Conservation (phyloP, 2,888 invertebrate genomes). For the Drosophila anomalata region DNA sequence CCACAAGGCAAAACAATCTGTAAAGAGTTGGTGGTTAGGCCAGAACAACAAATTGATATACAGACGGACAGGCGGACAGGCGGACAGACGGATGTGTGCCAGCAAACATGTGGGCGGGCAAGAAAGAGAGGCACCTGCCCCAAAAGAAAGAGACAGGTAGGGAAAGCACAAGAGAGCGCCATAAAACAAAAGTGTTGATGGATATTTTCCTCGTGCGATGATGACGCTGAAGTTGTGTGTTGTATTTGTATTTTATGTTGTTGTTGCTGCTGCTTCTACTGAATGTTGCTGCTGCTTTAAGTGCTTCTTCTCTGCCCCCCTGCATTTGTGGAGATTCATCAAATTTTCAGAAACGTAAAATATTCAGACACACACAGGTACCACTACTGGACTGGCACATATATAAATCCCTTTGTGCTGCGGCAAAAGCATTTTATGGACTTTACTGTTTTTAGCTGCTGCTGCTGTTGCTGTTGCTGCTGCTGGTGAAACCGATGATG, state of each 20-base stretch:
- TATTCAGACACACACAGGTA: constrained; percentile 44
- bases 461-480: constrained; percentile 22
- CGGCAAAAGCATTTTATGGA: constrained; percentile 78
- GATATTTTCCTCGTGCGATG: constrained; percentile 77
- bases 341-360: constrained; percentile 77
- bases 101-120: constrained; percentile 59
- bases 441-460: constrained; percentile 68
- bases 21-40: constrained; percentile 58
- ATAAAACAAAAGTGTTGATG: constrained; percentile 80
- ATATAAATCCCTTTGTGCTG: constrained; percentile 67
- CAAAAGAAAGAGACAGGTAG: not conserved
- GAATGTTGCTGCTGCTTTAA: constrained; percentile 41
- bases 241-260: constrained; percentile 3
- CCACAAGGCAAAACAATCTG: constrained; percentile 73
- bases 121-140: not conserved
- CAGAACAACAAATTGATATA: constrained; percentile 77
- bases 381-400: constrained; percentile 12
- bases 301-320: constrained; percentile 44
- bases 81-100: constrained; percentile 69
- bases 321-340: constrained; percentile 79
- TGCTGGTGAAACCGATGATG: constrained; percentile 24
- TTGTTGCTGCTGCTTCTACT: constrained; percentile 37
- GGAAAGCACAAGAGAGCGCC: constrained; percentile 41
- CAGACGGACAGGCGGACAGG: constrained; percentile 46
- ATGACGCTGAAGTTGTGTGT: constrained; percentile 66